Evolutionary conservation across 2,888 invertebrate species (phyloP).

Genomic region (Drosophila melanosoma): DNA sequence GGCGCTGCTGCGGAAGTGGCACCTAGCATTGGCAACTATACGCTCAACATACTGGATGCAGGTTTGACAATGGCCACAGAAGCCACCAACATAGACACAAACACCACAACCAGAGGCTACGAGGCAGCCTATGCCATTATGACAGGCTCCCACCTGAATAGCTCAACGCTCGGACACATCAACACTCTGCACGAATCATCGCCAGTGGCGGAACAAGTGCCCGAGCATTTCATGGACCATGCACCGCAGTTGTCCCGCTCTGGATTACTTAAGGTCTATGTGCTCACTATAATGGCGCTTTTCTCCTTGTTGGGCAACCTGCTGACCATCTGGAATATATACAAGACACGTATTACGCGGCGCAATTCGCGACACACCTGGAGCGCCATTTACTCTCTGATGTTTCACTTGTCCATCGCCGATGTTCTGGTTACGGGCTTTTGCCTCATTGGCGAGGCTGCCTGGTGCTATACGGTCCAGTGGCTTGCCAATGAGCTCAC

Average conservation of each 20-base stretch:
- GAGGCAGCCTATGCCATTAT: slow-evolving; percentile 61
- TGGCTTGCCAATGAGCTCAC: slow-evolving; percentile 92
- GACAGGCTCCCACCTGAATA: slow-evolving; percentile 41
- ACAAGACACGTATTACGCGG: slow-evolving; percentile 87
- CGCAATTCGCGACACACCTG: slow-evolving; percentile 87
- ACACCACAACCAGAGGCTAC: slow-evolving; percentile 9
- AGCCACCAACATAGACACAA: slow-evolving; percentile 16
- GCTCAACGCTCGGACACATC: slow-evolving; percentile 51
- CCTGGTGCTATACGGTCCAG: slow-evolving; percentile 92
- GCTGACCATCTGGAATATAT: slow-evolving; percentile 91
- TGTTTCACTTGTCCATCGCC: slow-evolving; percentile 92
- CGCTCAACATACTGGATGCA: slow-evolving; percentile 63
- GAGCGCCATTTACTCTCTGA: slow-evolving; percentile 91
- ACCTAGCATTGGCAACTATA: slow-evolving; percentile 68
- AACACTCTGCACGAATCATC: slow-evolving; percentile 53
- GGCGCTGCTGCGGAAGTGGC: slow-evolving; percentile 39
- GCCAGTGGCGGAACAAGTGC: slow-evolving; percentile 64
- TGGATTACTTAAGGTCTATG: slow-evolving; percentile 88
- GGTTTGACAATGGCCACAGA: slow-evolving; percentile 57
- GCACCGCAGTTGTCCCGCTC: slow-evolving; percentile 89
- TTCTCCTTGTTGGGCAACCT: slow-evolving; percentile 91
- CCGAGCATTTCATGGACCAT: slow-evolving; percentile 86
- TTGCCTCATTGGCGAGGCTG: slow-evolving; percentile 92
- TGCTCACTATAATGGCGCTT: slow-evolving; percentile 89
- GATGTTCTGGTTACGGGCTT: slow-evolving; percentile 93